Conservation (phyloP, 2,113 vertebrate genomes). For the Kryptolebias marmoratus region DNA sequence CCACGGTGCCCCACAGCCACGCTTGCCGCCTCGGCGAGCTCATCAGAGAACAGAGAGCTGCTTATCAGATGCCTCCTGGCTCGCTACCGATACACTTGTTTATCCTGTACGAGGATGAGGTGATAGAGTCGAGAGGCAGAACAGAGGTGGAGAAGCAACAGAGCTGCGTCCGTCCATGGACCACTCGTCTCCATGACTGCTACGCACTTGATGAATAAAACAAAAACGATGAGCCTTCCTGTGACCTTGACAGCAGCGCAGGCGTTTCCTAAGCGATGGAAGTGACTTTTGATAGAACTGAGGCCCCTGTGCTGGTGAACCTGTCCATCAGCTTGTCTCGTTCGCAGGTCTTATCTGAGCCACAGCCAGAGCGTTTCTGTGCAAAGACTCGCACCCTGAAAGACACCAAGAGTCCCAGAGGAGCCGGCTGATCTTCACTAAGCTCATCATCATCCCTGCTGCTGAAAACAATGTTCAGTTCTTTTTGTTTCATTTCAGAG, state of each 20-base stretch:
- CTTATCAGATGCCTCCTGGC: constrained; percentile 57
- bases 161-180: constrained; percentile 17
- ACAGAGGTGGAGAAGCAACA: constrained; percentile 27
- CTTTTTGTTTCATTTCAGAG: constrained; percentile 51
- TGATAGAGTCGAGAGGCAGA: constrained; percentile 34
- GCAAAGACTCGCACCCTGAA: constrained; percentile 27
- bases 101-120: constrained; percentile 27
- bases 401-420: constrained; percentile 33
- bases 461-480: constrained; percentile 19
- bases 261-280: constrained; percentile 38
- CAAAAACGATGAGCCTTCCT: constrained; percentile 15
- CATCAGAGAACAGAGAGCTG: constrained; percentile 56
- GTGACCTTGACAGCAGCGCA: constrained; percentile 59
- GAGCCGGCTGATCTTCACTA: constrained; percentile 26
- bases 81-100: constrained; percentile 49
- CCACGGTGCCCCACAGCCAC: constrained; percentile 46
- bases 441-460: constrained; percentile 37
- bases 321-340: constrained; percentile 59
- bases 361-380: constrained; percentile 44
- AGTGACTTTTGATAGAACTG: constrained; percentile 46
- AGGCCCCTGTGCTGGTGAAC: constrained; percentile 58
- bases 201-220: constrained; percentile 51
- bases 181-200: constrained; percentile 52
- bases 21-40: constrained; percentile 23
- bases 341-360: constrained; percentile 40